Percentiles rank a stretch among this genome's conserved stretches.
Conservation (phyloP, 2,113 vertebrate species). For the human (Homo sapiens) region DNA sequence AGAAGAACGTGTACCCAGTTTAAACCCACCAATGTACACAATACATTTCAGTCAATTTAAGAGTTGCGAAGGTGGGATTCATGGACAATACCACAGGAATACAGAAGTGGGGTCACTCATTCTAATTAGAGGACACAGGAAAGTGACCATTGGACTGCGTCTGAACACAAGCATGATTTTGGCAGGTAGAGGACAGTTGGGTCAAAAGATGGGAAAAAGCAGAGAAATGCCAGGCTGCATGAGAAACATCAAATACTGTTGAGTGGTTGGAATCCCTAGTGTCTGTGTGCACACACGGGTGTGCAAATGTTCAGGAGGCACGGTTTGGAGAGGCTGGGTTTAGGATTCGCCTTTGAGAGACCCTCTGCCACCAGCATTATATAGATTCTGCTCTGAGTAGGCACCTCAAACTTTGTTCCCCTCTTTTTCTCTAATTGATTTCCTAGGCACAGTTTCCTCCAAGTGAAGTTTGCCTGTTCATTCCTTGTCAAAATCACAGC, state of each 20-base stretch:
- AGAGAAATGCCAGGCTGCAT: rapidly evolving
- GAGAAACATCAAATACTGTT: rapidly evolving
- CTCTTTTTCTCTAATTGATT: not conserved
- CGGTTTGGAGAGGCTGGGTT: rapidly evolving
- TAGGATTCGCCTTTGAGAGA: not conserved
- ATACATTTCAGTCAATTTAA: not conserved
- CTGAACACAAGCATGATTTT: not conserved
- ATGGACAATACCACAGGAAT: not conserved
- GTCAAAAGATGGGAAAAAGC: too few relatives aligned
- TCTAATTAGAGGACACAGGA: not conserved
- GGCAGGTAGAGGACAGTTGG: not conserved
- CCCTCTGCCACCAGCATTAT: not conserved
- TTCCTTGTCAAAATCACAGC: not conserved
- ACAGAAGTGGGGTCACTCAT: not conserved
- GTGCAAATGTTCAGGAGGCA: not conserved
- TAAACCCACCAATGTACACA: not conserved
- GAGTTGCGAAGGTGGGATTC: not conserved
- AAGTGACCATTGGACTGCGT: not conserved
- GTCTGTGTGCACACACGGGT: rapidly evolving
- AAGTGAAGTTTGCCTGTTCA: not conserved
- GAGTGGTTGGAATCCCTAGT: rapidly evolving
- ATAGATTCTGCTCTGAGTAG: not conserved
- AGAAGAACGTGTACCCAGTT: too few relatives aligned
- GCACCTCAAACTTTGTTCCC: too few relatives aligned
- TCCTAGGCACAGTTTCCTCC: not conserved